Percentiles rank a stretch among this genome's conserved stretches.
phyloP scores from a whole-genome alignment of 2,113 vertebrate genomes.

The Spea multiplicata region DNA sequence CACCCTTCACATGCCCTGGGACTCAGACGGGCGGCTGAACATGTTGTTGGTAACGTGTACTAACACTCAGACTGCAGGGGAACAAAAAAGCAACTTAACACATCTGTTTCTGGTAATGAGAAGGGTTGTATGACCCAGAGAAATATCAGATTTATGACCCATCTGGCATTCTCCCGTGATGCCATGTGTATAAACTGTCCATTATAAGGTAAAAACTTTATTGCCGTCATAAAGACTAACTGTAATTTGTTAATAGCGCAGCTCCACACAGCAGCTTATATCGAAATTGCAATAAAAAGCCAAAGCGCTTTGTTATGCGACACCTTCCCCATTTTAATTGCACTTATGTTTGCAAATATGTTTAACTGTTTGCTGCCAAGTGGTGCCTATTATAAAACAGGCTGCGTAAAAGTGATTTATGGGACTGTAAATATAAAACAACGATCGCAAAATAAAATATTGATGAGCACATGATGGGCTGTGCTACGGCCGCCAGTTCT shows the following conservation, averaged over 20 bases:
- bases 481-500: too few species aligned
- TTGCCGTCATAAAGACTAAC: conserved; percentile 27
- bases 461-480: too few species aligned
- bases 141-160: conserved; percentile 38
- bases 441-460: too few species aligned
- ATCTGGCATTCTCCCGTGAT: conserved; percentile 21
- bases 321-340: not conserved
- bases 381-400: too few species aligned
- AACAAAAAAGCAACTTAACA: conserved; percentile 3
- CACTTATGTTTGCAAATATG: not conserved
- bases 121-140: conserved; percentile 26
- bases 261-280: conserved; percentile 11
- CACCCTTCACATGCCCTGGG: not conserved
- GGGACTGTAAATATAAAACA: too few species aligned
- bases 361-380: not conserved
- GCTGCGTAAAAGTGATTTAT: not conserved
- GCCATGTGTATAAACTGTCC: conserved; percentile 31
- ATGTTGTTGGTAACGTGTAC: not conserved
- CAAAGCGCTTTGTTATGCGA: conserved; percentile 8
- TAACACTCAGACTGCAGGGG: not conserved
- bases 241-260: conserved; percentile 23
- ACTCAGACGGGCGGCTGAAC: not conserved
- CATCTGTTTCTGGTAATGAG: conserved; percentile 35
- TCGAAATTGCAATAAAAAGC: conserved; percentile 12
- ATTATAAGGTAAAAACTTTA: conserved; percentile 45